Evolutionary conservation across 2,113 vertebrate species (phyloP).

Genomic region (Tragelaphus buxtoni): DNA sequence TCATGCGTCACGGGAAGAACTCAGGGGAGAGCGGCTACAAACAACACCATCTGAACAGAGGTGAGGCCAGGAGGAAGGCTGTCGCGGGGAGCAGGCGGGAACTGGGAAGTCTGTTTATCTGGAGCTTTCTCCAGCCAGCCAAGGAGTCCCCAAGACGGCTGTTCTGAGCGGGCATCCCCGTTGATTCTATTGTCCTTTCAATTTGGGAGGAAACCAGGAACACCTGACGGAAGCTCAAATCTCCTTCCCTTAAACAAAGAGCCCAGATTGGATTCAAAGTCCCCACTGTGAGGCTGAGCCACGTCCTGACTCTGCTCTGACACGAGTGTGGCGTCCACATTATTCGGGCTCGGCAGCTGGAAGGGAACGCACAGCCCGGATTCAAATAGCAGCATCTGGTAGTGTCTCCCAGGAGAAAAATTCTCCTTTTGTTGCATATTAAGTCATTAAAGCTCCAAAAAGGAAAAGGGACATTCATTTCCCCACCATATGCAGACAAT

Average conservation of each 20-base stretch:
- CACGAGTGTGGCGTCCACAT: fast-evolving
- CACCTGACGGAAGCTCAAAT: background rate
- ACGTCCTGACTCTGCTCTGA: background rate
- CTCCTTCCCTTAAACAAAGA: background rate
- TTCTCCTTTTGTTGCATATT: constrained; percentile 43
- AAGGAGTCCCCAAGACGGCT: fast-evolving
- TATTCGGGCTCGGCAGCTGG: background rate
- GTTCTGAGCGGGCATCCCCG: background rate
- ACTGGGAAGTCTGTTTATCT: background rate
- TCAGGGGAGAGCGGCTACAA: fast-evolving
- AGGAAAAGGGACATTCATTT: background rate
- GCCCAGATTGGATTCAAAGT: background rate
- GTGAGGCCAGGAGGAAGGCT: background rate
- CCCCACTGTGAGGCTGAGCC: background rate
- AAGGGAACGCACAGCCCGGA: background rate
- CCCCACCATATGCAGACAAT: background rate
- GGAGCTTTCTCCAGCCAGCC: background rate
- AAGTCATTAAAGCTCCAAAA: constrained; percentile 49
- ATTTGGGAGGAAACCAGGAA: background rate
- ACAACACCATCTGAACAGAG: background rate
- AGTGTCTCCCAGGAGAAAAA: constrained; percentile 18
- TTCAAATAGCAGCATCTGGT: constrained; percentile 17
- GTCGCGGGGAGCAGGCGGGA: fast-evolving
- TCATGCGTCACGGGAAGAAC: background rate
- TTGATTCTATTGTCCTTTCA: background rate